Evolutionary conservation across 2,113 vertebrate genomes (phyloP).

Genomic region (Oplegnathus fasciatus): DNA sequence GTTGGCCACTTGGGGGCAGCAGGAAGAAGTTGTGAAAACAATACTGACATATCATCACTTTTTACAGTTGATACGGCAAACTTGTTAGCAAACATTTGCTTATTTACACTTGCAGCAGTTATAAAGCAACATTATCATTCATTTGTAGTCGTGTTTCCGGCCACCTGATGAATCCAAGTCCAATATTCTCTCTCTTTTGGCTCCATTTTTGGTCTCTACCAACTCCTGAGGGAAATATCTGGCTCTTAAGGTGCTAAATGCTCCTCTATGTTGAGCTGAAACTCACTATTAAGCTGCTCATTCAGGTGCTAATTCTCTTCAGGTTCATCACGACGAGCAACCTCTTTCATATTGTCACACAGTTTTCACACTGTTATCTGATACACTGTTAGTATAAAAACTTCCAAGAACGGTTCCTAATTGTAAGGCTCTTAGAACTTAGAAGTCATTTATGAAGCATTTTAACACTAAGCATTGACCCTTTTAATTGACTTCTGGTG

Average conservation of each 20-base stretch:
- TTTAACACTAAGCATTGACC: not conserved
- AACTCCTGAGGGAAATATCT: not conserved
- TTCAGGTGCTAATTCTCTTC: not conserved
- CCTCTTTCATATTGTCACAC: not conserved
- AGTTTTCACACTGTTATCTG: not conserved
- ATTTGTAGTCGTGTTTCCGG: not conserved
- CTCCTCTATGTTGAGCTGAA: not conserved
- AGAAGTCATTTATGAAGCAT: not conserved
- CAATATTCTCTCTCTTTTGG: not conserved
- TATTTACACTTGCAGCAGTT: not conserved
- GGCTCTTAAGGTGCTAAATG: not conserved
- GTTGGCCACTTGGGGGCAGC: not conserved
- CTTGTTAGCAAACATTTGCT: not conserved
- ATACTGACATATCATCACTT: no score
- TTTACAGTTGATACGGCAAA: not conserved
- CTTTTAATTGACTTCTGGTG: not conserved
- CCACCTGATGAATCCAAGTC: not conserved
- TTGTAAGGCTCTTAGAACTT: not conserved
- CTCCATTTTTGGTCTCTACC: not conserved
- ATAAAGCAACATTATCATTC: not conserved
- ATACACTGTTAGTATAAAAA: not conserved
- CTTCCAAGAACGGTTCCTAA: not conserved
- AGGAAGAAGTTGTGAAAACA: not conserved
- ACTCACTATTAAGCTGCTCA: not conserved
- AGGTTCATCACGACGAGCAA: not conserved